phyloP scores from a whole-genome alignment of 2,113 vertebrate genomes.

The Siniperca knerii region DNA sequence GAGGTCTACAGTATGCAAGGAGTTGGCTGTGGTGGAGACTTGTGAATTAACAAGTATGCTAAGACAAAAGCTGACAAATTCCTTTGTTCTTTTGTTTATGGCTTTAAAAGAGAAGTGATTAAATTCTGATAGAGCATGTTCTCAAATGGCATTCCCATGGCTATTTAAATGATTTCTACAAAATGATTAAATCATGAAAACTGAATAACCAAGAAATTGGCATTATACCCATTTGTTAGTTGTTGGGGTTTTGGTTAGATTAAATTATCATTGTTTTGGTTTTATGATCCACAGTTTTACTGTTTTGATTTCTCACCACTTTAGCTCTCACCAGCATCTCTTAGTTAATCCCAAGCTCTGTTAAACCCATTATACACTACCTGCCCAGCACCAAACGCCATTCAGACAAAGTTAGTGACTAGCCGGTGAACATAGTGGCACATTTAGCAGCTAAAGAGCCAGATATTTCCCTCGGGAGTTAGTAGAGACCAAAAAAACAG shows the following conservation, averaged over 20 bases:
- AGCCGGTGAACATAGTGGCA: background rate
- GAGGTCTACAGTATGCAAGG: background rate
- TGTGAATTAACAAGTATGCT: background rate
- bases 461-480: background rate
- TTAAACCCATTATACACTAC: background rate
- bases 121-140: background rate
- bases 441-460: background rate
- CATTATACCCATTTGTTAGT: no score
- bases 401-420: background rate
- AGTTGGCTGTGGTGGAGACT: background rate
- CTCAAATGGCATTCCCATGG: background rate
- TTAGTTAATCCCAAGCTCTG: background rate
- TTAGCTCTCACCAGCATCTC: no score
- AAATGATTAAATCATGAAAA: background rate
- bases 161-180: background rate
- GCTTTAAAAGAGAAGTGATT: background rate
- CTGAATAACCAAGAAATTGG: no score
- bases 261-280: background rate
- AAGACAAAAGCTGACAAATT: background rate
- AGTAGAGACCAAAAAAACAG: no score
- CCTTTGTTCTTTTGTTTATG: background rate
- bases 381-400: background rate
- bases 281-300: no score
- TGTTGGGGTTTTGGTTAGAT: no score
- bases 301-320: no score